These are phyloP conservation scores for Stenolophus ochropezus DNA, from an alignment of 2,888 invertebrate species.

Conservation along the genomic window DNA sequence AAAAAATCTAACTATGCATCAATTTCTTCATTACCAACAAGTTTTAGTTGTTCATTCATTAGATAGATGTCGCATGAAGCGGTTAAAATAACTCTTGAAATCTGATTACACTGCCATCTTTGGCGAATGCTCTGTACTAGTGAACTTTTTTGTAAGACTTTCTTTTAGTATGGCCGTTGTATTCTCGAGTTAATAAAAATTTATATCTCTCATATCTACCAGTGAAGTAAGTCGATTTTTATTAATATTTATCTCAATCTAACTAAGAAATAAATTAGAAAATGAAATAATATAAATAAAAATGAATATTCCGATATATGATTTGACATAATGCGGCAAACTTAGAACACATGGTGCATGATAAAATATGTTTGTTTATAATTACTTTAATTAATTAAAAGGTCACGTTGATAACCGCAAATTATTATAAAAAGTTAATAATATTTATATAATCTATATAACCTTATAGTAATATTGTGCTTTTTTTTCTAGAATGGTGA, in stretches of 20 bases:
- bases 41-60: too few relatives aligned
- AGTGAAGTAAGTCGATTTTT: constrained; percentile 44
- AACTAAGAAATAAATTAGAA: too few relatives aligned
- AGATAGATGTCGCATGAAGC: background rate
- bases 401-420: background rate
- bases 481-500: constrained; percentile 49
- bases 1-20: background rate
- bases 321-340: constrained; percentile 18
- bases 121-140: background rate
- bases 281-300: background rate
- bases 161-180: constrained; percentile 54
- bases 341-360: constrained; percentile 18
- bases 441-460: background rate
- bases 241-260: background rate
- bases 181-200: constrained; percentile 43
- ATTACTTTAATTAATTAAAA: constrained; percentile 31
- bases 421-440: constrained; percentile 4
- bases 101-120: background rate
- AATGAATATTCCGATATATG: background rate
- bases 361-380: constrained; percentile 28
- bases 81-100: background rate
- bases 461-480: constrained; percentile 4
- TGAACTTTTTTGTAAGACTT: constrained; percentile 26
- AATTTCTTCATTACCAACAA: background rate
- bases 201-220: background rate